Evolutionary conservation across 2,888 invertebrate species (phyloP).

Genomic region (Cryptus viduatorius): DNA sequence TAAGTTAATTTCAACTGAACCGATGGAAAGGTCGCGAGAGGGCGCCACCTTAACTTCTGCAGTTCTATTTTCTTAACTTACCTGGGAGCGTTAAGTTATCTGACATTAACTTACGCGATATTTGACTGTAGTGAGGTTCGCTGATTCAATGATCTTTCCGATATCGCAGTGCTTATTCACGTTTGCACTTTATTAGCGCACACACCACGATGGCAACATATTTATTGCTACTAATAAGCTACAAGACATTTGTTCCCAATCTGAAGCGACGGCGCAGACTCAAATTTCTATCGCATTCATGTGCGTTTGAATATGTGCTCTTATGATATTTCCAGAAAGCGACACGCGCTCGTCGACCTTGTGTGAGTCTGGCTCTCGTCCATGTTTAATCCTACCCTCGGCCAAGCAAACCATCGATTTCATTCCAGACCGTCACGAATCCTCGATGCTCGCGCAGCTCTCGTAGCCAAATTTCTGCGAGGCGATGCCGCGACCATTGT

Average conservation of each 20-base stretch:
- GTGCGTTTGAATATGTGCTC: neutral
- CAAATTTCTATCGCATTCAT: neutral
- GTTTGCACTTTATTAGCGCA: neutral
- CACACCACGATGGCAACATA: neutral
- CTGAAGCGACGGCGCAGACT: neutral
- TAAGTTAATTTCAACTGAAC: too few species aligned
- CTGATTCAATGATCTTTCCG: neutral
- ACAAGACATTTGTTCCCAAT: conserved; percentile 18
- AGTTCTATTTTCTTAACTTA: too few species aligned
- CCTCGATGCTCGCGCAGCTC: conserved; percentile 37
- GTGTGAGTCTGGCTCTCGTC: conserved; percentile 55
- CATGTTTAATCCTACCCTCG: conserved; percentile 38
- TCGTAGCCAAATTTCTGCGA: conserved; percentile 5
- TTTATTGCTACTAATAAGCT: neutral
- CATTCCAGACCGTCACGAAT: conserved; percentile 37
- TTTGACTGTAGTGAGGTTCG: neutral
- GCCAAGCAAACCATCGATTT: conserved; percentile 39
- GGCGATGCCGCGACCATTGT: neutral
- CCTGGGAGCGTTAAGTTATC: too few species aligned
- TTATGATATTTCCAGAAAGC: conserved; percentile 51
- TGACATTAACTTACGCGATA: too few species aligned
- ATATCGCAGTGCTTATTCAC: neutral
- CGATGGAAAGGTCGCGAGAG: too few species aligned
- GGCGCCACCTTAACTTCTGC: too few species aligned
- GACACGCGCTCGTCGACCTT: conserved; percentile 51